A percentile compares a stretch with the other conserved stretches of the same genome.
These are phyloP conservation scores for Hetaerina americana DNA, from an alignment of 1,140 invertebrate genomes.

Conservation along the genomic window DNA sequence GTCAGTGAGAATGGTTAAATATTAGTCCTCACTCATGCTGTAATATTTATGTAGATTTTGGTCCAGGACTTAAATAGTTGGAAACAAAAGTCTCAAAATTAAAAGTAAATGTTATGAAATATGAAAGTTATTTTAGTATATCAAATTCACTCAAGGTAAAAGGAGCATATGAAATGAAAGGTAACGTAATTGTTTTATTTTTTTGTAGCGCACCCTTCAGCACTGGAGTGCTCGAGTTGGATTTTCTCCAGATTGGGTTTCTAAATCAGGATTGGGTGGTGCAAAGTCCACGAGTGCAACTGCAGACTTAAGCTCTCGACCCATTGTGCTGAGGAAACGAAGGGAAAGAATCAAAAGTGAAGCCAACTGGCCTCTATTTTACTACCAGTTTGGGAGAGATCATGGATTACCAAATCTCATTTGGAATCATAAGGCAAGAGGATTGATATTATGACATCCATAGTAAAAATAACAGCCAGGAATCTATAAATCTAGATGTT, in stretches of 20 bases:
- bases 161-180: no score
- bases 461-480: no score
- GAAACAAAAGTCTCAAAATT: no score
- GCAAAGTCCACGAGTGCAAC: not conserved
- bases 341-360: conserved; percentile 83
- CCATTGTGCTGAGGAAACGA: conserved; percentile 80
- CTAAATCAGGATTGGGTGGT: not conserved
- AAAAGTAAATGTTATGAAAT: no score
- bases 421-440: conserved; percentile 92
- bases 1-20: no score
- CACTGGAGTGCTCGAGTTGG: conserved; percentile 79
- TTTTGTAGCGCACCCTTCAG: conserved; percentile 58
- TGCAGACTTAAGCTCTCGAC: conserved; percentile 29
- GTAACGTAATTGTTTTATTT: conserved; percentile 14
- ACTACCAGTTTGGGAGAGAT: conserved; percentile 90
- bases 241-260: conserved; percentile 27
- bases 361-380: conserved; percentile 89
- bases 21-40: no score
- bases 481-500: no score
- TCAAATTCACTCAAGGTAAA: no score
- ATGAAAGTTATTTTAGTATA: no score
- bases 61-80: no score
- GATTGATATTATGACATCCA: no score
- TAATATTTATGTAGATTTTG: no score
- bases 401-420: conserved; percentile 93